phyloP scores from a whole-genome alignment of 2,113 vertebrate species.

The Corydoras maculifer region DNA sequence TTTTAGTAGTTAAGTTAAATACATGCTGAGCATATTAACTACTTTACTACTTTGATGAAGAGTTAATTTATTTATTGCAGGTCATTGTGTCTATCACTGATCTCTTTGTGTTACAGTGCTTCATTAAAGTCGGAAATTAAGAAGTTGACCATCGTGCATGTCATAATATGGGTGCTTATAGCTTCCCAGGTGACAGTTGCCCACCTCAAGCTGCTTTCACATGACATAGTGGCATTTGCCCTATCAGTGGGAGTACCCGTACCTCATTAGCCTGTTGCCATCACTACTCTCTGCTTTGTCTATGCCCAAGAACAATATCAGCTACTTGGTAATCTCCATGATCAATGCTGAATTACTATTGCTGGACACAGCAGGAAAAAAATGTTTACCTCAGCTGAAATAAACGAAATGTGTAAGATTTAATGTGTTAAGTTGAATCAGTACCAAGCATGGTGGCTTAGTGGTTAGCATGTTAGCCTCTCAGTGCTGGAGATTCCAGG shows the following conservation, averaged over 20 bases:
- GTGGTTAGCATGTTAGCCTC: too few species aligned
- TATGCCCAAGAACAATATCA: slow-evolving; percentile 94
- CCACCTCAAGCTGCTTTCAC: slow-evolving; percentile 78
- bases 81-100: not conserved
- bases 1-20: too few species aligned
- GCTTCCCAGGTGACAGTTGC: slow-evolving; percentile 79
- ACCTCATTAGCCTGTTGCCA: slow-evolving; percentile 74
- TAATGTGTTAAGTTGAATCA: too few species aligned
- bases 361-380: too few species aligned
- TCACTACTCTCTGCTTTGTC: slow-evolving; percentile 75
- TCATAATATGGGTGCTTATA: slow-evolving; percentile 82
- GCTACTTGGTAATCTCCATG: slow-evolving; percentile 95
- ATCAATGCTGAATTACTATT: slow-evolving; percentile 89
- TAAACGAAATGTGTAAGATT: too few species aligned
- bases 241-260: slow-evolving; percentile 96
- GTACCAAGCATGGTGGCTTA: too few species aligned
- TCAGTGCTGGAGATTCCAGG: too few species aligned
- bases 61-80: too few species aligned
- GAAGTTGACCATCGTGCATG: slow-evolving; percentile 84
- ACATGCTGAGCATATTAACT: too few species aligned
- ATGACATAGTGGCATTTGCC: slow-evolving; percentile 85
- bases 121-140: slow-evolving; percentile 86
- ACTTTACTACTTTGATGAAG: too few species aligned
- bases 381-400: too few species aligned
- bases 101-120: slow-evolving; percentile 63